Conservation (phyloP, 2,888 invertebrate genomes). For the Heliconius hortense region DNA sequence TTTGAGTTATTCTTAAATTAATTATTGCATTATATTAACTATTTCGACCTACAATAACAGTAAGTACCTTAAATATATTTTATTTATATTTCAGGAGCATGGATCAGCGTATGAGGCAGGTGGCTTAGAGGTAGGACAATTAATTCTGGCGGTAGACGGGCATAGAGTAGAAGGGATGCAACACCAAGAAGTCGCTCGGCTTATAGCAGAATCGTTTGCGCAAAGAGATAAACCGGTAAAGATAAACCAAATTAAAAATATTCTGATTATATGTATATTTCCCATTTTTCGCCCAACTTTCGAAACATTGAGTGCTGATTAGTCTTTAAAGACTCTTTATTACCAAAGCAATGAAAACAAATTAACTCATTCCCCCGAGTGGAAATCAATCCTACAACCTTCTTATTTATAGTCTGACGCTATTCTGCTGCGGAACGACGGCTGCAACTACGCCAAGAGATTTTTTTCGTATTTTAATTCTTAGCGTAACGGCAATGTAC, state of each 20-base stretch:
- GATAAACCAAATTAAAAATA: conserved; percentile 4
- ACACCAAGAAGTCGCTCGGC: conserved; percentile 94
- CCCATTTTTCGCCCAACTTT: neutral
- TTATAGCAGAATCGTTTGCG: conserved; percentile 96
- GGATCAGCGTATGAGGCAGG: conserved; percentile 97
- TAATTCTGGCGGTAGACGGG: conserved; percentile 96
- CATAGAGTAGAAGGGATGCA: conserved; percentile 89
- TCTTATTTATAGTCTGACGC: no score
- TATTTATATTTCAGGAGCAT: conserved; percentile 86
- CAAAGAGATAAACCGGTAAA: conserved; percentile 87
- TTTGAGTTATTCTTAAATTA: neutral
- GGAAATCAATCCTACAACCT: no score
- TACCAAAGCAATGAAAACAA: no score
- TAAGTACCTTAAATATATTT: neutral
- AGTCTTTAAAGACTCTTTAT: neutral
- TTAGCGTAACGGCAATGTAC: no score
- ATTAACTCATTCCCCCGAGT: no score
- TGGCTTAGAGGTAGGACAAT: conserved; percentile 95
- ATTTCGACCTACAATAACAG: neutral
- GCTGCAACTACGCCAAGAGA: no score
- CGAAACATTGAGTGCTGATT: neutral
- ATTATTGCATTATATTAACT: neutral
- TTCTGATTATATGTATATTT: neutral
- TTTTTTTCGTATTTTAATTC: no score
- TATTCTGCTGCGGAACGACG: no score